Conservation (phyloP, 2,888 invertebrate species). For the Muschampia plurimacula region DNA sequence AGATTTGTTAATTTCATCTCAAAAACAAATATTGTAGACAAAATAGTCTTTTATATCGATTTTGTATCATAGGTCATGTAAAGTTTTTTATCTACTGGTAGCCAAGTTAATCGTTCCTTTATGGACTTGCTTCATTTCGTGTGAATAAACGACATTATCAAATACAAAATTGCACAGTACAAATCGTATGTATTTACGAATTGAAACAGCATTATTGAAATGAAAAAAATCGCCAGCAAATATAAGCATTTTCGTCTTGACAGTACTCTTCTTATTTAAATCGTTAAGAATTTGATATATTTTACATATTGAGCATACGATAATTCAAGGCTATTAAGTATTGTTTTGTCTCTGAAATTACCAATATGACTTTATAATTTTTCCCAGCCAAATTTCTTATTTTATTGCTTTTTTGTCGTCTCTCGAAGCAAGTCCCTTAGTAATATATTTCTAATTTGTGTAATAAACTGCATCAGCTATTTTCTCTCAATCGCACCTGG, state of each 20-base stretch:
- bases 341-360: too few species aligned
- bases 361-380: neutral
- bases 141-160: neutral
- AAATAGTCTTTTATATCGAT: slow-evolving; percentile 23
- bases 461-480: slow-evolving; percentile 6
- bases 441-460: slow-evolving; percentile 4
- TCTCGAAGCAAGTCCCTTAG: slow-evolving; percentile 21
- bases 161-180: too few species aligned
- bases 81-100: slow-evolving; percentile 29
- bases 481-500: slow-evolving; percentile 48
- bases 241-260: too few species aligned
- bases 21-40: slow-evolving; percentile 20
- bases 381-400: neutral
- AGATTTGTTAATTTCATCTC: slow-evolving; percentile 1
- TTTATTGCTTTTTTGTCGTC: neutral
- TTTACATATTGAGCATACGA: too few species aligned
- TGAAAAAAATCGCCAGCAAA: too few species aligned
- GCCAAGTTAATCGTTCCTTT: slow-evolving; percentile 35
- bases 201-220: too few species aligned
- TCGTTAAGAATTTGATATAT: too few species aligned
- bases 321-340: too few species aligned
- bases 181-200: too few species aligned
- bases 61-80: slow-evolving; percentile 30
- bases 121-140: slow-evolving; percentile 17
- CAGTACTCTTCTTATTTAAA: too few species aligned